A percentile compares a stretch with the other conserved stretches of the same genome.
Evolutionary conservation across 2,888 invertebrate genomes (phyloP).

Genomic region (Tachina lurida): DNA sequence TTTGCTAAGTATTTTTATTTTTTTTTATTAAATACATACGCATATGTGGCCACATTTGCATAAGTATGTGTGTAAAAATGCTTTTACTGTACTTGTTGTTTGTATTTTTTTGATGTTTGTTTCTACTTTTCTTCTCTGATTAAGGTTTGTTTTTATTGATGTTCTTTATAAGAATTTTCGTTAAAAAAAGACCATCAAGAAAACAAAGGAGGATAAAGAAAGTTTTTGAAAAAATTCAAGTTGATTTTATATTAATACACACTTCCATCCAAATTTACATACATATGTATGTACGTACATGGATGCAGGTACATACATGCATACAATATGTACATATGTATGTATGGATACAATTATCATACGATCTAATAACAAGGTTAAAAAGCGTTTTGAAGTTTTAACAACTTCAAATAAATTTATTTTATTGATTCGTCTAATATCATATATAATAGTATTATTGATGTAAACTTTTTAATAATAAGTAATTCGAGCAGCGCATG

Average conservation of each 20-base stretch:
- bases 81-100: slow-evolving; percentile 38
- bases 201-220: slow-evolving; percentile 30
- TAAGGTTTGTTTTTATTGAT: slow-evolving; percentile 41
- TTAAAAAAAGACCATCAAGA: background rate
- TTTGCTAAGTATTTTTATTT: slow-evolving; percentile 38
- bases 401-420: background rate
- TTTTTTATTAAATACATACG: slow-evolving; percentile 22
- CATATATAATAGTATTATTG: background rate
- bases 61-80: slow-evolving; percentile 2
- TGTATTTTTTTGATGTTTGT: slow-evolving; percentile 31
- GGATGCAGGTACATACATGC: too few relatives aligned
- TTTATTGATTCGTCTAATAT: background rate
- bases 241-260: slow-evolving; percentile 26
- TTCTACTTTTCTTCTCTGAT: slow-evolving; percentile 24
- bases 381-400: background rate
- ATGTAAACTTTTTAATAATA: background rate
- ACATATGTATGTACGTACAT: background rate
- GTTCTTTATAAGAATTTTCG: slow-evolving; percentile 25
- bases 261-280: background rate
- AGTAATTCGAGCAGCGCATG: background rate
- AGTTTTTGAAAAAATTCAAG: background rate
- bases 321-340: background rate
- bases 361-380: slow-evolving; percentile 2
- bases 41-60: background rate
- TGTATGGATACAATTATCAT: background rate